Evolutionary conservation across 2,797 vertebrate species (phyloP), one percentile per base, ranked within the genome.

Genomic region (Australoheros facetus): DNA sequence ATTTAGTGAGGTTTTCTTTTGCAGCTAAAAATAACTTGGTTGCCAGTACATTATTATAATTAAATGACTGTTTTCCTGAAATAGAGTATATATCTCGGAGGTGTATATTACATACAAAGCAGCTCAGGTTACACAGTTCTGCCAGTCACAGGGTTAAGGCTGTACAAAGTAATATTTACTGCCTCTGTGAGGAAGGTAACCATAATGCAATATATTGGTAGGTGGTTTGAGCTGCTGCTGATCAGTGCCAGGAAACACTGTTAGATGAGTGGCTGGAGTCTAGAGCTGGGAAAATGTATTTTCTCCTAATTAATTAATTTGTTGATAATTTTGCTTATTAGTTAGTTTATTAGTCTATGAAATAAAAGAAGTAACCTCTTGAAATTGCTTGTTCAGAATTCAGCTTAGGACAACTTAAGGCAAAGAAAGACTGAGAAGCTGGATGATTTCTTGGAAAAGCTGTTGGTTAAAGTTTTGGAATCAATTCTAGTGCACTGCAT

Each of bases 11-110:
- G 2, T 70, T 85, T 71, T 74, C 30, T 71, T 77, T 54, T 74
- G 45, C 51, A 54, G 72, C 62, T 82, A 82, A 75, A 88, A 87
- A 82, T 75, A 87, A 71, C 64, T 45, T 30, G 14, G 14, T 54
- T 62, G 28, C 9, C 42, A 66, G 73, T 62, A 73, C 39, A 71
- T 55, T 48, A 66, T 66, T 66, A 66, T 66, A 66, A 54, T 60
- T 60, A 59, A 30, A 74, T 66, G 62, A 66, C 11, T 66, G 16
- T 48, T 66, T 66, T 66, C 42, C 23, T 66, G 62, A 66, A 66
- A 42, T 69, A 51, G 2, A 26, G n/a, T 54, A 9, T 58, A 51
- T 60, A 74, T 28, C 30, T 34, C 5, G 30, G 21, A 54, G 42
- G 4, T 62, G 30, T 39, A 39, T 39, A 54, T 75, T 54, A 30